A percentile compares a stretch with the other conserved stretches of the same genome.
These are phyloP conservation scores for Myopa tessellatipennis DNA, from an alignment of 2,888 invertebrate genomes.

Conservation along the genomic window DNA sequence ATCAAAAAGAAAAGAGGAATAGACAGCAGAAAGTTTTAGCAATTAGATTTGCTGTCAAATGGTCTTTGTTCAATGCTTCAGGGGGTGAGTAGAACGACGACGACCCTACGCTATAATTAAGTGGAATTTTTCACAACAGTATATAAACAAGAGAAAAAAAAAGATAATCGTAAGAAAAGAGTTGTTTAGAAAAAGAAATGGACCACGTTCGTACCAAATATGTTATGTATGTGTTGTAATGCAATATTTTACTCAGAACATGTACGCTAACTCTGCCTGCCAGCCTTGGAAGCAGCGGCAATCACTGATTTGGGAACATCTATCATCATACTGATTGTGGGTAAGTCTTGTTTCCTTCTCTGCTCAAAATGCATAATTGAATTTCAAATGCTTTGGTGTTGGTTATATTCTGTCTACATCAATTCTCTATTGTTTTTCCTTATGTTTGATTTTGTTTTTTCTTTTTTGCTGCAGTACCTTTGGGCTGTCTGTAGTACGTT, in stretches of 20 bases:
- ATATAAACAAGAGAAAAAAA: no score
- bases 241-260: no score
- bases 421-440: no score
- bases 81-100: background rate
- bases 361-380: background rate
- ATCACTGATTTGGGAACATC: background rate
- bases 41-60: background rate
- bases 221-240: no score
- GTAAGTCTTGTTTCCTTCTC: constrained; percentile 18
- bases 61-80: background rate
- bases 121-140: no score
- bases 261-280: background rate
- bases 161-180: no score
- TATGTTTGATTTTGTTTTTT: constrained; percentile 20
- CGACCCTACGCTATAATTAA: background rate
- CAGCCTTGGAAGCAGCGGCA: background rate
- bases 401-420: background rate
- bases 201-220: no score
- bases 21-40: background rate
- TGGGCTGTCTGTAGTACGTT: no score
- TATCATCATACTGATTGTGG: background rate
- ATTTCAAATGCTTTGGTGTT: constrained; percentile 24
- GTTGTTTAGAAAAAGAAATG: background rate
- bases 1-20: background rate
- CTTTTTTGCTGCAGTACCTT: constrained; percentile 12